Evolutionary conservation across 2,888 invertebrate species (phyloP).

Genomic region (Catonia carolina): DNA sequence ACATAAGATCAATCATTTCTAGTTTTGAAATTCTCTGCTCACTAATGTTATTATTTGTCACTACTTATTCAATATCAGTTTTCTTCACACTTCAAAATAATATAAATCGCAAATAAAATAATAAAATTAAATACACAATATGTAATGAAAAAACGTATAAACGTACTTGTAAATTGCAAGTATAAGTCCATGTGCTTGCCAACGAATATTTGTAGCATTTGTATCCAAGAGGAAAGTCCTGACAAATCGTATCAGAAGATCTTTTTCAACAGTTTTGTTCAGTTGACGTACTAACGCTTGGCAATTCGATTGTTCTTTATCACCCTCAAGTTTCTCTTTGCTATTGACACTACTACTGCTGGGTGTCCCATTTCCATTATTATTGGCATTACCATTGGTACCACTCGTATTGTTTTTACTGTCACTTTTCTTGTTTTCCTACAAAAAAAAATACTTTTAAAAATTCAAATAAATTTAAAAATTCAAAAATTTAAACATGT

Average conservation of each 20-base stretch:
- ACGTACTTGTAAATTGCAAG: constrained; percentile 73
- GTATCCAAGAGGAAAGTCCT: constrained; percentile 89
- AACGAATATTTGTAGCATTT: constrained; percentile 84
- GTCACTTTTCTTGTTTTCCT: constrained; percentile 17
- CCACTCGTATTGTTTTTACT: constrained; percentile 13
- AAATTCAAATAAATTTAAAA: too few species aligned
- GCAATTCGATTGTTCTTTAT: constrained; percentile 33
- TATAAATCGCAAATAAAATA: too few species aligned
- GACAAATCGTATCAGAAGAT: constrained; percentile 61
- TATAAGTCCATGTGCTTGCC: constrained; percentile 89
- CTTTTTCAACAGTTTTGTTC: constrained; percentile 32
- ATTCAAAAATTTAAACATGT: background rate
- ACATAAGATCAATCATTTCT: too few species aligned
- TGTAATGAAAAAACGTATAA: too few species aligned
- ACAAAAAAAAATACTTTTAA: background rate
- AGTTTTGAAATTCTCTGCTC: too few species aligned
- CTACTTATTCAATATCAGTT: too few species aligned
- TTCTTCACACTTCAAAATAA: too few species aligned
- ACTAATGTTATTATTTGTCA: too few species aligned
- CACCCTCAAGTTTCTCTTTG: constrained; percentile 24
- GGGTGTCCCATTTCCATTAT: too few species aligned
- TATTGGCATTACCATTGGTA: background rate
- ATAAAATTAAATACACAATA: too few species aligned
- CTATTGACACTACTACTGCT: constrained; percentile 6
- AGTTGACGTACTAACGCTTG: constrained; percentile 35